Conservation (phyloP, 2,888 invertebrate genomes). For the Mesorhabditis belari region DNA sequence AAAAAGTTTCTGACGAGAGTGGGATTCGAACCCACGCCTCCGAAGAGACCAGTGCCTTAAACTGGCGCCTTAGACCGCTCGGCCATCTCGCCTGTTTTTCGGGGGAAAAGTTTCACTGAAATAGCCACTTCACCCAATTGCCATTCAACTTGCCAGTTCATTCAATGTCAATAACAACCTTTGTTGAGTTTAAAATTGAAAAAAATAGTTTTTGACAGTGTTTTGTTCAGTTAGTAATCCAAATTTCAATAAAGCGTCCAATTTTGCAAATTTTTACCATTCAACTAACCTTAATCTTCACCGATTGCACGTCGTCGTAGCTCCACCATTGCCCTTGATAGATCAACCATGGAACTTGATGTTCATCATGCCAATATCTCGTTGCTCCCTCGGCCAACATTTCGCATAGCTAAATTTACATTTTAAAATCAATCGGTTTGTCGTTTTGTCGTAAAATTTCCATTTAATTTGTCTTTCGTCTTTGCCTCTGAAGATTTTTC, state of each 20-base stretch:
- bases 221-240: too few species aligned
- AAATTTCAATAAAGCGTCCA: too few species aligned
- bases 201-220: too few species aligned
- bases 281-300: slow-evolving; percentile 69
- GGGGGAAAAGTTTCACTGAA: too few species aligned
- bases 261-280: too few species aligned
- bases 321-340: slow-evolving; percentile 81
- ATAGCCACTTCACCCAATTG: too few species aligned
- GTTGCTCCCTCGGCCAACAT: slow-evolving; percentile 72
- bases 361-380: slow-evolving; percentile 68
- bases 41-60: slow-evolving; percentile 78
- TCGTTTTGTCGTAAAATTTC: not conserved
- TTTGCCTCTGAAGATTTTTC: too few species aligned
- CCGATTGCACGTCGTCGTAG: slow-evolving; percentile 78
- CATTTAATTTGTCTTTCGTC: too few species aligned
- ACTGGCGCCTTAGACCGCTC: slow-evolving; percentile 83
- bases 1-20: slow-evolving; percentile 28
- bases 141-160: too few species aligned
- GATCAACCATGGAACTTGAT: slow-evolving; percentile 56
- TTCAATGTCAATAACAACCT: too few species aligned
- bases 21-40: slow-evolving; percentile 47
- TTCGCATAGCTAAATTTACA: slow-evolving; percentile 53
- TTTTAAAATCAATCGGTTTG: slow-evolving; percentile 3
- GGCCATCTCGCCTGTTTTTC: slow-evolving; percentile 65
- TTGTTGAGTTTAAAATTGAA: too few species aligned